Base-by-base conservation (phyloP, 2,113 vertebrate genomes). In the Sardina pilchardus region DNA sequence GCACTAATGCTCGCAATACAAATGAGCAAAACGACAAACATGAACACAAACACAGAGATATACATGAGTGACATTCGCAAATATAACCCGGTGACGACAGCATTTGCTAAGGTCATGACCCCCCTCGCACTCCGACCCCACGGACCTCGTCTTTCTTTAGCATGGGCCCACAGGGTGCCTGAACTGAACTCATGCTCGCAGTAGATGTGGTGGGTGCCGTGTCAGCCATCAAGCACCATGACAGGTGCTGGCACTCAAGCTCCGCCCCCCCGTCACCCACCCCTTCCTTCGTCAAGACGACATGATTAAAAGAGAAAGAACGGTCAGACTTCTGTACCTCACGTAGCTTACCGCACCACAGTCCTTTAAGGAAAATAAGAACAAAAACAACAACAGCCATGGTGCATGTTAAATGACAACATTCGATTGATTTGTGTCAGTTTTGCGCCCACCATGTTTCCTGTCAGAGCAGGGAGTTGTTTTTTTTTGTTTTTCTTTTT, bases 1-100 rank as follows among this genome's bases (percentile, higher is more conserved):
- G 85, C 85, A 86, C 83, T 88, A 85, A 44, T 83, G 80, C 86
- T 82, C 71, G n/a, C 21, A 7, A 48, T 81, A 84, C 24, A 80
- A 30, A 42, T 19, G 53, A 84, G 44, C 45, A 21, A 87, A 63
- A 75, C 17, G 53, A 78, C 45, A 88, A 2, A 78, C 71, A 78
- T 78, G 0, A 78, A 78, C 34, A 78, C 34, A 78, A 36, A 78
- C 30, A 78, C 14, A 78, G 71, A 78, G 10, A 78, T 78, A 78
- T 17, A 78, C 63, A 26, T n/a, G 63, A 39, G 71, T 78, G 71
- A 34, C 71, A 78, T 78, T 78, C 71, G 30, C 34, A 78, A 34
- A 78, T 78, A 78, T 34, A 34, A 14, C 71, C 71, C 26, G 17
- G 71, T 78, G 71, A 30, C 30, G 34, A 36, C 30, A 39, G 26